Percentiles rank a stretch among this genome's conserved stretches.
phyloP scores from a whole-genome alignment of 2,797 vertebrate species.

The Spinibarbus caldwelli region DNA sequence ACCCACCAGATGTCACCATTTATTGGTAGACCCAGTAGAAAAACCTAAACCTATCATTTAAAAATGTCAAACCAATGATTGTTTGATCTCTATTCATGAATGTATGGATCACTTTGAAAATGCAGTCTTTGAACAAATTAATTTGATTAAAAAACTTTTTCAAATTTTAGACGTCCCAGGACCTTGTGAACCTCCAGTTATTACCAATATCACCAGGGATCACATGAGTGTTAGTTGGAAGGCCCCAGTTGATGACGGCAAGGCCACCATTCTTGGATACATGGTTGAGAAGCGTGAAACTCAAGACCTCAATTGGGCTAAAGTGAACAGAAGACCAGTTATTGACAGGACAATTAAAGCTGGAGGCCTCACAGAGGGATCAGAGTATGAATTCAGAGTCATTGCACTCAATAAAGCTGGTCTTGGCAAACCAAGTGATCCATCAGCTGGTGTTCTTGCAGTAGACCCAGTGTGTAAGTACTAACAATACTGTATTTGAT shows the following conservation, averaged over 20 bases:
- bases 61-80: background rate
- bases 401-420: slow-evolving; percentile 97
- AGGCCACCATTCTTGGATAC: slow-evolving; percentile 91
- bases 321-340: slow-evolving; percentile 92
- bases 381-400: slow-evolving; percentile 96
- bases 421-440: slow-evolving; percentile 93
- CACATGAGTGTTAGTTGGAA: slow-evolving; percentile 99
- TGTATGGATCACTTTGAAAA: background rate
- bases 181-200: slow-evolving; percentile 92
- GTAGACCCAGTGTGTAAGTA: slow-evolving; percentile 95
- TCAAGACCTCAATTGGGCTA: slow-evolving; percentile 91
- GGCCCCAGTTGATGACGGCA: slow-evolving; percentile 91
- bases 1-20: background rate
- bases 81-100: background rate
- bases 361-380: slow-evolving; percentile 90
- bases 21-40: background rate
- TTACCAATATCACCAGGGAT: slow-evolving; percentile 94
- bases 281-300: slow-evolving; percentile 96
- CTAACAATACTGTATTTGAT: background rate
- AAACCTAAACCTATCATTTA: background rate
- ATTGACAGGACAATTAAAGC: slow-evolving; percentile 96
- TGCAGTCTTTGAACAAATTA: background rate
- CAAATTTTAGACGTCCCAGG: slow-evolving; percentile 88
- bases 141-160: background rate
- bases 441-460: slow-evolving; percentile 88